phyloP scores from a whole-genome alignment of 2,113 vertebrate species.

The Tachycineta bicolor region DNA sequence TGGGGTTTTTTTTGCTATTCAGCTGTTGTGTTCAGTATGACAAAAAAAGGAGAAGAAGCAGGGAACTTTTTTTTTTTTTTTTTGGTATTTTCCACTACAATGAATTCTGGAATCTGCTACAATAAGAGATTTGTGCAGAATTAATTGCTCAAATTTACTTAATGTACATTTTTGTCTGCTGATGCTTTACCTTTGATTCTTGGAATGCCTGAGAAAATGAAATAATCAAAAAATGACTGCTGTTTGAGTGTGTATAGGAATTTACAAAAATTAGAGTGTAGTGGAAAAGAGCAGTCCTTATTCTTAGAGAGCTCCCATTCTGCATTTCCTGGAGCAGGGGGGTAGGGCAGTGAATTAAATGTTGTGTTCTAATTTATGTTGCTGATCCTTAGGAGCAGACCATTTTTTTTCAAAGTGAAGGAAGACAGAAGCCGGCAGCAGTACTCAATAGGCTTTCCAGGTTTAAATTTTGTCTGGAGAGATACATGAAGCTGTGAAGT shows the following conservation, averaged over 20 bases:
- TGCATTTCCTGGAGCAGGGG: neutral
- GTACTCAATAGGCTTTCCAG: neutral
- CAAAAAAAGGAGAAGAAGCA: neutral
- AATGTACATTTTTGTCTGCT: neutral
- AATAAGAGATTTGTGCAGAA: neutral
- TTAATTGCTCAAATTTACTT: neutral
- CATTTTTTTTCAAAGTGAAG: neutral
- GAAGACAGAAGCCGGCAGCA: neutral
- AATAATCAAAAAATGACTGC: neutral
- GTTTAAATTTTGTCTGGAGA: neutral
- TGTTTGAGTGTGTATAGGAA: neutral
- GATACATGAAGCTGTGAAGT: neutral
- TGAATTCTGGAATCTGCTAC: neutral
- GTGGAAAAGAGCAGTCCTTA: neutral
- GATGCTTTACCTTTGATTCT: slow-evolving; percentile 5
- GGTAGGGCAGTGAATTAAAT: neutral
- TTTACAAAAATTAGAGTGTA: neutral
- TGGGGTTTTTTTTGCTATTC: neutral
- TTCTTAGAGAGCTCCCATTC: neutral
- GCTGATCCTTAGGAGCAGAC: neutral
- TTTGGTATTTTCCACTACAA: neutral
- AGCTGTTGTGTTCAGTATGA: neutral
- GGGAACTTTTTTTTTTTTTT: neutral
- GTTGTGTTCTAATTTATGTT: neutral
- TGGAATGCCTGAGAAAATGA: neutral